phyloP scores from a whole-genome alignment of 1,140 invertebrate species.

The Stegodyphus dumicola region DNA sequence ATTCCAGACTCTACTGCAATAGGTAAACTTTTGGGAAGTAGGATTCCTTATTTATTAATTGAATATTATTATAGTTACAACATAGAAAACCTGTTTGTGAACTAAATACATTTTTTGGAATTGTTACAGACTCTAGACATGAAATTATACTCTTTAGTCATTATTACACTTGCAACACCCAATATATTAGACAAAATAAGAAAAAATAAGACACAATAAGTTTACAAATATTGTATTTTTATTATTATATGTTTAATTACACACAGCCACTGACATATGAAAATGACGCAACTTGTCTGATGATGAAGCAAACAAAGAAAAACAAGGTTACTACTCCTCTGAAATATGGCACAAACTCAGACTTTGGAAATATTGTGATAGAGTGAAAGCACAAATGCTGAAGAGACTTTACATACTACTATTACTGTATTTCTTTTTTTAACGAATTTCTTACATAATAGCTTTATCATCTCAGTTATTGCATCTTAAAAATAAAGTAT shows the following conservation, averaged over 20 bases:
- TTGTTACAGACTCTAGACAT: not conserved
- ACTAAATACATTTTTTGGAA: not conserved
- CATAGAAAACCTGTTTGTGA: not conserved
- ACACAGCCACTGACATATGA: too few relatives aligned
- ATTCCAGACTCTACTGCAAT: not conserved
- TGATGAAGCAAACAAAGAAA: too few relatives aligned
- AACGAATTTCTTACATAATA: too few relatives aligned
- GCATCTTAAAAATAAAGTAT: too few relatives aligned
- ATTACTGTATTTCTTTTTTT: too few relatives aligned
- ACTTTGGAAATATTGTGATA: too few relatives aligned
- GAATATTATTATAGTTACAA: not conserved
- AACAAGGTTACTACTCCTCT: too few relatives aligned
- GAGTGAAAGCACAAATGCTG: too few relatives aligned
- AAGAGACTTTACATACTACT: too few relatives aligned
- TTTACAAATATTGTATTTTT: not conserved
- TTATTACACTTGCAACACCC: not conserved
- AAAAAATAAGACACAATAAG: not conserved
- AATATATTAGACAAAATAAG: not conserved
- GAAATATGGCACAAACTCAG: too few relatives aligned
- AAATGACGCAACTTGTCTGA: too few relatives aligned
- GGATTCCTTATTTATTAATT: conserved; percentile 2
- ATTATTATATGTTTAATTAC: not conserved
- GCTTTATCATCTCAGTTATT: too few relatives aligned
- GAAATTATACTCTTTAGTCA: not conserved
- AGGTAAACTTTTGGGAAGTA: not conserved